Evolutionary conservation across 2,888 invertebrate genomes (phyloP).

Genomic region (Adelognathus sp.): DNA sequence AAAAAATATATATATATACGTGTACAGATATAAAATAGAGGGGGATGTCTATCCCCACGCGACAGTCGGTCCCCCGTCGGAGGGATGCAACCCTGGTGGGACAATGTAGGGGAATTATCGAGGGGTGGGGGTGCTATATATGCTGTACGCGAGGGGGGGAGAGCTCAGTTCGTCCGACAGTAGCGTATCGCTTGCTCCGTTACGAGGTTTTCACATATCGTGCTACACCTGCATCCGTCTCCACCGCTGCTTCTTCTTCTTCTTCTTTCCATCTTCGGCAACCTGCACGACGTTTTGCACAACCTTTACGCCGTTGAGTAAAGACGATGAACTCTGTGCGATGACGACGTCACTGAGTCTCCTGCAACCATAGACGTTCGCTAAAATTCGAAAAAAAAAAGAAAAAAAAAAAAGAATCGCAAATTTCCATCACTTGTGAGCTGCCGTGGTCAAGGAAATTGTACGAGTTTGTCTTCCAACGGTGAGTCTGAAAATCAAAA

Average conservation of each 20-base stretch:
- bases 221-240: slow-evolving; percentile 44
- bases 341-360: background rate
- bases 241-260: slow-evolving; percentile 7
- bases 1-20: background rate
- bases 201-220: slow-evolving; percentile 63
- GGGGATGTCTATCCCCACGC: slow-evolving; percentile 70
- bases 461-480: slow-evolving; percentile 21
- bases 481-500: slow-evolving; percentile 11
- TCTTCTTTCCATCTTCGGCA: slow-evolving; percentile 15
- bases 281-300: background rate
- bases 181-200: slow-evolving; percentile 77
- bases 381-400: slow-evolving; percentile 12
- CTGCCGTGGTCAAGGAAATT: slow-evolving; percentile 23
- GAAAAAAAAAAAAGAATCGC: slow-evolving; percentile 12
- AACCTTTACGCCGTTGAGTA: background rate
- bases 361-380: slow-evolving; percentile 3
- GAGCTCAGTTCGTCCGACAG: slow-evolving; percentile 80
- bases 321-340: slow-evolving; percentile 7
- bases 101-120: slow-evolving; percentile 69
- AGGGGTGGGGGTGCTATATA: slow-evolving; percentile 81
- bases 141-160: slow-evolving; percentile 79
- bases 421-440: background rate
- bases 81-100: slow-evolving; percentile 69
- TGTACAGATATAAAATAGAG: background rate
- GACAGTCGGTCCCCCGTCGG: slow-evolving; percentile 55